Evolutionary conservation across 2,113 vertebrate genomes (phyloP), one percentile per base, ranked within the genome.

Genomic region (Engraulis encrasicolus): DNA sequence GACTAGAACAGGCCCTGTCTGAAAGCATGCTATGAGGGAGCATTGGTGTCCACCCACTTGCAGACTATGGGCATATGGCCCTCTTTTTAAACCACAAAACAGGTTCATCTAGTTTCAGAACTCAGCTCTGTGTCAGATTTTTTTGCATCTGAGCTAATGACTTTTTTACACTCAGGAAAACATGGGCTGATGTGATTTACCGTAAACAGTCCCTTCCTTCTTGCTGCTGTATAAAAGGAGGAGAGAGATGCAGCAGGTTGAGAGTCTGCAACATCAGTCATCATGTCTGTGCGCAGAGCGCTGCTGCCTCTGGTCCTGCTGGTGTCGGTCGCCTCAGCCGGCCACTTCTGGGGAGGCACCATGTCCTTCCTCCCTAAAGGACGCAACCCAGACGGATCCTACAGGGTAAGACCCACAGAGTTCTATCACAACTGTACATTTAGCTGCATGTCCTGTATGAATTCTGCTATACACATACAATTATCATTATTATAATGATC

Each of bases 321-420:
- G 80, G 23, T 58, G 45, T 78, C 79, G 1, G 9, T 27, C 6
- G 81, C 34, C 0, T 78, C 82, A 81, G 86, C 81, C 0, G 14
- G 9, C 2, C n/a, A 61, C 34, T 87, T 83, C 23, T 85, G 77
- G 11, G 88, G 83, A 6, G 83, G 86, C 1, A 84, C 85, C 1
- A 6, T 89, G 66, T 84, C 74, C 34, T 90, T 91, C 81, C 90
- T 78, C 0, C 83, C 87, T 6, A 88, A 87, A 83, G 87, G 83
- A 50, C 80, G 1, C 2, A 86, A 85, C 52, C 31, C 52, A 38
- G 54, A 88, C 49, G 87, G 85, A 66, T 79, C 85, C 0, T 83
- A 86, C 54, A 82, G 77, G 81, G 85, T 88, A 61, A 80, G 38
- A 15, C 31, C 17, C 12, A 17, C 17, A 14, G 3, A 45, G 40